Base-by-base conservation (phyloP, 2,113 vertebrate genomes). In the Capreolus pygargus region DNA sequence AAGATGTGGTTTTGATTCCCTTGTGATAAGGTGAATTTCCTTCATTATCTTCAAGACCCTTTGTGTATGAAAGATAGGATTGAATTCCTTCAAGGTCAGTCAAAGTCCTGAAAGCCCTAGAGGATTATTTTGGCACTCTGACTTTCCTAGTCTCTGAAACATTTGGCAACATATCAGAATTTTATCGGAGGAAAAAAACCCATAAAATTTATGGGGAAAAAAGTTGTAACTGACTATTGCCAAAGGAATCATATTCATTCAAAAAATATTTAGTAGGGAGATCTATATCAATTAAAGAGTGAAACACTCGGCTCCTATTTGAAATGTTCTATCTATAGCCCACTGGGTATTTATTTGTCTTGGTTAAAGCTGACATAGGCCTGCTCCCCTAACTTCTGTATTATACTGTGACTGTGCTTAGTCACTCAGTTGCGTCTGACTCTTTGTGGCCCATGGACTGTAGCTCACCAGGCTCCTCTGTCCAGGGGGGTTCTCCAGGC, bases 21-120 rank as follows among this genome's bases (percentile, higher is more conserved):
- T 58, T 83, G 67, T 88, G 67, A 83, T 93, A 89, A 57, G 25
- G 64, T 94, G 45, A 94, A 92, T 91, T 94, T 92, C 54, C 52
- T 81, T 90, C 89, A 92, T n/a, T 91, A 87, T 85, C 76, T 96
- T 88, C 25, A 96, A 94, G 81, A 52, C 57, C 79, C 79, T 85
- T 60, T 97, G 19, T 78, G 5, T 79, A n/a, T 58, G 25, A 78
- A 25, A 95, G 21, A 96, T 1, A 95, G 89, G 47, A 94, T 0
- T 96, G 30, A 91, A 98, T 76, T 93, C 54, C 43, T 97, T 91
- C 47, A 67, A 81, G 89, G 92, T 96, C 86, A 93, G 91, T 78
- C 52, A 70, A 95, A 92, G 82, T 86, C 60, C 28, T 74, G 33
- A 91, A 50, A 92, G 54, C 36, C 25, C 52, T 21, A 25, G 47